Percentiles rank a stretch among this genome's conserved stretches.
These are phyloP conservation scores for Hylaeus volcanicus DNA, from an alignment of 1,140 invertebrate species.

Conservation along the genomic window DNA sequence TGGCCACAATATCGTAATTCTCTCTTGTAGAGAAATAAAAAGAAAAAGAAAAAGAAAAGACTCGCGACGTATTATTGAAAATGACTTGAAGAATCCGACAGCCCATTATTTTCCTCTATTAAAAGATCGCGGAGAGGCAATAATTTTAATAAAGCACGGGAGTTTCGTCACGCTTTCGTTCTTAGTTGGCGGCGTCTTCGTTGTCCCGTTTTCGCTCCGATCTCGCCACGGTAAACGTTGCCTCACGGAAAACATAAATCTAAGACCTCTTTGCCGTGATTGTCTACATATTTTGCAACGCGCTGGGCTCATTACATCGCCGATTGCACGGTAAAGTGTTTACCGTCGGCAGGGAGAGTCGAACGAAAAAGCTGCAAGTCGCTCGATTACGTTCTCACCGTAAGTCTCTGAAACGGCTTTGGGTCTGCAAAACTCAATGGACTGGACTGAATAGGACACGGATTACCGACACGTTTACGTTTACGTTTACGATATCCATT, in stretches of 20 bases:
- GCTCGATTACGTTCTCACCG: slow-evolving; percentile 8
- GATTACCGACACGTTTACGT: slow-evolving; percentile 8
- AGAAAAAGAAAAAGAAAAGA: background rate
- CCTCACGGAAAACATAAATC: slow-evolving; percentile 47
- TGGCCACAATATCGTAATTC: background rate
- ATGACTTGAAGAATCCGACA: background rate
- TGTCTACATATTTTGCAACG: slow-evolving; percentile 46
- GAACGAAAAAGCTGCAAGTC: slow-evolving; percentile 22
- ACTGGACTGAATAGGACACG: background rate
- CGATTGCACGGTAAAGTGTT: slow-evolving; percentile 35
- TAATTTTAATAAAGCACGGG: slow-evolving; percentile 29
- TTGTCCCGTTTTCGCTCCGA: slow-evolving; percentile 14
- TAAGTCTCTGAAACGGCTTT: slow-evolving; percentile 50
- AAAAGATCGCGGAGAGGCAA: slow-evolving; percentile 6
- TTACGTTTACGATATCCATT: slow-evolving; percentile 4
- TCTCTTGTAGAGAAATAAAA: background rate
- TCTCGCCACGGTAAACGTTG: slow-evolving; percentile 11
- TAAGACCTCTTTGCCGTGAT: slow-evolving; percentile 32
- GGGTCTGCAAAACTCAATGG: too few relatives aligned
- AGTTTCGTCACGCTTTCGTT: slow-evolving; percentile 30
- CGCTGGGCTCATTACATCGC: slow-evolving; percentile 15
- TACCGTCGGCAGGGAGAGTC: slow-evolving; percentile 2
- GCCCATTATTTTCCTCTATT: background rate
- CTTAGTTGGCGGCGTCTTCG: background rate
- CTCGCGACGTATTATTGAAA: background rate